Percentiles rank a stretch among this genome's conserved stretches.
Conservation (phyloP, 2,888 invertebrate species). For the Eurois occulta region DNA sequence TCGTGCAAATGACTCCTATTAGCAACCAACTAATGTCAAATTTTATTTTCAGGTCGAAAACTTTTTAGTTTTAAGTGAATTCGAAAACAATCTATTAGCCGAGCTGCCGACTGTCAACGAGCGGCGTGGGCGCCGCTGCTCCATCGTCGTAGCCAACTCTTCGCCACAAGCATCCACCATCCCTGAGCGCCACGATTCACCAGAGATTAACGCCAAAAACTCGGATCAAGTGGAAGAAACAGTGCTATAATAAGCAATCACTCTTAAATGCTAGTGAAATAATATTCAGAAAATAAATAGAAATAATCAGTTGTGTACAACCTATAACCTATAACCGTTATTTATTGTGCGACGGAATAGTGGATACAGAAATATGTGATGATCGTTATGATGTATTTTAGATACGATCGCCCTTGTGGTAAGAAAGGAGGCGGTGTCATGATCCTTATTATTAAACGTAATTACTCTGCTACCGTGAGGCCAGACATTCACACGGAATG, state of each 20-base stretch:
- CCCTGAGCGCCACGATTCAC: conserved; percentile 80
- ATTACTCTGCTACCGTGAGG: no score
- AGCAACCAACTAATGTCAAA: conserved; percentile 6
- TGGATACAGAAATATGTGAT: no score
- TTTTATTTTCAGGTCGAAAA: conserved; percentile 92
- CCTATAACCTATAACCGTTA: conserved; percentile 91
- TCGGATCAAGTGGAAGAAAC: conserved; percentile 87
- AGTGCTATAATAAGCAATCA: conserved; percentile 91
- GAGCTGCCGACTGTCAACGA: conserved; percentile 94
- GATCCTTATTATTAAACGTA: no score
- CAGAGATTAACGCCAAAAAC: conserved; percentile 81
- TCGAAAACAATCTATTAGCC: conserved; percentile 95
- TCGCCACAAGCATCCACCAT: conserved; percentile 75
- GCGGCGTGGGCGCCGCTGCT: conserved; percentile 93
- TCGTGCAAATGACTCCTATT: background rate
- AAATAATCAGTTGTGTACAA: conserved; percentile 80
- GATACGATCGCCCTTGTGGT: no score
- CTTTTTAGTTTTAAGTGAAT: conserved; percentile 96
- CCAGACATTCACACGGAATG: no score
- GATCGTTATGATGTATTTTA: no score
- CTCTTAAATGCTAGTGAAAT: conserved; percentile 87
- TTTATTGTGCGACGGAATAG: no score
- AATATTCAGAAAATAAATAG: conserved; percentile 86
- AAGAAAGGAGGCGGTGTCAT: no score
- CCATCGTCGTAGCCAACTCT: conserved; percentile 90